Base-by-base conservation (phyloP, 2,113 vertebrate species). In the Seriola rivoliana region DNA sequence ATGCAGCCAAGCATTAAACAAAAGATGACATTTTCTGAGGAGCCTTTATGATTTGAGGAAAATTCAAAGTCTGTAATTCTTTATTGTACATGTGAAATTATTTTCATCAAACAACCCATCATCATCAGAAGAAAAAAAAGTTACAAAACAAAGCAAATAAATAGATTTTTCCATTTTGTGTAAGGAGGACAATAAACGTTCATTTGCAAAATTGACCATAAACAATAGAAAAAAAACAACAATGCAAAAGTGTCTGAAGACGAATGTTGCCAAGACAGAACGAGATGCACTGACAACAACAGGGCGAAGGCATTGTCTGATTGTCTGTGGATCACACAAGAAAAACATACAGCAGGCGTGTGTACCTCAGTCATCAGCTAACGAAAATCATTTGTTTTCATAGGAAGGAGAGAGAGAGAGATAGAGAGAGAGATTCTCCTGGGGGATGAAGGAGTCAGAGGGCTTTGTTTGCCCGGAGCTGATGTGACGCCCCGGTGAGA, bases 321-420 rank as follows among this genome's bases (percentile, higher is more conserved):
- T 90, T 94, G 90, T 94, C 78, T 93, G 85, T 3, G 75, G 85
- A 92, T 93, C 91, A 87, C 84, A 70, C 69, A 76, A 38, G 76
- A 77, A 80, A 54, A 0, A 29, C 11, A 48, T 32, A 36, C 60
- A 67, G 82, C 75, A 57, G 78, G 59, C 74, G 71, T 64, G 78
- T 87, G 75, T 76, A 85, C 81, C 72, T 83, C 80, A 87, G 75
- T 86, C 89, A 88, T 82, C 78, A 79, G 83, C 90, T 62, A 65
- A 81, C 80, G 78, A 79, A 88, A 89, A 88, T 80, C 46, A 85
- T 84, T 72, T 81, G 84, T 82, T 76, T 76, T 89, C 25, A n/a
- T 7, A 42, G 48, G 62, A 68, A 58, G 32, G 48, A 78, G 59
- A 9, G 21, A 71, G 71, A 74, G 40, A 60, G 71, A 69, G 73